Base-by-base conservation (phyloP, 2,888 invertebrate species). In the Griposia aprilina region DNA sequence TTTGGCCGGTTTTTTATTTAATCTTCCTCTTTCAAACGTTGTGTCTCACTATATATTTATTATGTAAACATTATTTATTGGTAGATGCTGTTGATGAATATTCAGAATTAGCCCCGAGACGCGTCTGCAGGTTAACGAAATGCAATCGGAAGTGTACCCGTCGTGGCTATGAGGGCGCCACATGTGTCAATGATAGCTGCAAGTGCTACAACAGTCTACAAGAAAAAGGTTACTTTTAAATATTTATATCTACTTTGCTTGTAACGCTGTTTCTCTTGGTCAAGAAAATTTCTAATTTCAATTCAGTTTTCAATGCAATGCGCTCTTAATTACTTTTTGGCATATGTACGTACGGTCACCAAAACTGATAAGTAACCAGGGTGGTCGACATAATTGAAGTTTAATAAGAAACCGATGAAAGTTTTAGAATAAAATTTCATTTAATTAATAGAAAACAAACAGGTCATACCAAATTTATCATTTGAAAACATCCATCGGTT, bases 101-200 rank as follows among this genome's bases (percentile, higher is more conserved):
- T 59, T 78, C 65, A 0, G 65, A 41, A 23, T 23, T 59, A 2
- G n/a, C 41, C 6, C 3, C 23, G 7, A 45, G 20, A 60, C 79
- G 59, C 7, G 10, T 17, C 50, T 77, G 66, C 41, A 52, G 1
- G 0, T n/a, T 52, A 30, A 7, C 20, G 1, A 50, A 66, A 45
- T 77, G 77, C 20, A 45, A 30, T 41, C 50, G 30, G 5, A 52
- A 7, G 6, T 77, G 77, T 15, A 66, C 23, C 30, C 79, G 65
- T n/a, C 59, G 65, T 15, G 66, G 77, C 10, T 77, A 50, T 59
- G 79, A 66, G 20, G 5, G 23, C n/a, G 71, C 36, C 5, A 20
- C 20, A 20, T 78, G 78, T 63, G 48, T 80, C 8, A 41, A 80
- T 41, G 48, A 30, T 36, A 55, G 48, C 48, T 78, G 78, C 80